Base-by-base conservation (phyloP, 2,113 vertebrate species). In the Narcine bancroftii region DNA sequence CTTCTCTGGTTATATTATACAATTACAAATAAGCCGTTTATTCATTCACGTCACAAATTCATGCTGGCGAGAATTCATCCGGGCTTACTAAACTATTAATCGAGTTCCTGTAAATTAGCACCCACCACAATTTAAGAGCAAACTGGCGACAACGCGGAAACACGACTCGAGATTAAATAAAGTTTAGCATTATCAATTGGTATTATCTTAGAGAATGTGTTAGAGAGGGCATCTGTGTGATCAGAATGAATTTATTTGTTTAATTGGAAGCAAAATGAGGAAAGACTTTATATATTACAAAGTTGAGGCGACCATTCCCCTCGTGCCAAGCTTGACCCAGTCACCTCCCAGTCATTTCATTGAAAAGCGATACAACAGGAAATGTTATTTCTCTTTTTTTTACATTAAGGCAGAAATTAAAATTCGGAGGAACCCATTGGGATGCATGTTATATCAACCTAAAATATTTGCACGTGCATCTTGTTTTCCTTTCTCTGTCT, bases 181-280 rank as follows among this genome's bases (percentile, higher is more conserved):
- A 6, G 33, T 56, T 6, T 85, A 7, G 53, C 33, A 85, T 53
- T 36, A 85, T 50, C 29, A 79, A 0, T 39, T 45, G n/a, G 1
- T 24, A 45, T 6, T 83, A 17, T 17, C 3, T 17, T 33, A 36
- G 81, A 7, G 13, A 87, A 60, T 21, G 56, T 21, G 53, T 36
- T 87, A 50, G 17, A 50, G 29, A 79, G 47, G 26, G 9, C 76
- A 47, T 26, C 6, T 5, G 42, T 47, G 76, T 26, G 42, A 47
- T 79, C 76, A 83, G 47, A 60, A 60, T 36, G 60, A 13, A 87
- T 60, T 69, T 69, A 87, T 79, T 26, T 60, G 60, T 87, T 87
- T 36, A 50, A 53, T n/a, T 85, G 50, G 2, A 26, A 29, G 77
- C 77, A 81, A 33, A 36, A 33, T 6, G 60, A 53, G 6, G 17